Percentiles rank a stretch among this genome's conserved stretches.
phyloP scores from a whole-genome alignment of 2,888 invertebrate genomes.

The Metacarcinus magister region DNA sequence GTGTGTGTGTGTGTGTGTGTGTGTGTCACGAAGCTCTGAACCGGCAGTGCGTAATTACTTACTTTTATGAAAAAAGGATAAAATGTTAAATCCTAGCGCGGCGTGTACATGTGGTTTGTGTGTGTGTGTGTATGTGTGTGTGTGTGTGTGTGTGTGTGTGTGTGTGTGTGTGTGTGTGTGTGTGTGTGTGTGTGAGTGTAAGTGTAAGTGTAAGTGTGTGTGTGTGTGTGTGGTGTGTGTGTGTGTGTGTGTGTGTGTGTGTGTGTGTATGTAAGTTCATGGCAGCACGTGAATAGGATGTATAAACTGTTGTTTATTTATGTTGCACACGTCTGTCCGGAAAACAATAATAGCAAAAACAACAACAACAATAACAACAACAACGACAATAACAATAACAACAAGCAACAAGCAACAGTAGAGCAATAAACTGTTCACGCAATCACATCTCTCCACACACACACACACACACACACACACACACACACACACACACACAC shows the following conservation, averaged over 20 bases:
- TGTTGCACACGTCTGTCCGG: background rate
- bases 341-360: background rate
- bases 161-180: constrained; percentile 56
- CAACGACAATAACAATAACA: background rate
- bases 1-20: constrained; percentile 26
- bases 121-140: constrained; percentile 45
- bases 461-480: constrained; percentile 19
- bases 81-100: background rate
- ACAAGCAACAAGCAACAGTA: background rate
- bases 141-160: constrained; percentile 47
- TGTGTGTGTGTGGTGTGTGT: constrained; percentile 53
- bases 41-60: too few species aligned
- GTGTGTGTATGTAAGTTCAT: background rate
- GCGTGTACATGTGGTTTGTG: too few species aligned
- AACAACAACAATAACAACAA: constrained; percentile 26
- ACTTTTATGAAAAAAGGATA: too few species aligned
- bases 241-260: constrained; percentile 29
- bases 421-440: background rate
- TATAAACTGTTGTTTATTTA: constrained; percentile 27
- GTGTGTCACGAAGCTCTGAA: background rate
- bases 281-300: background rate
- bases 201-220: constrained; percentile 1
- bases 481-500: constrained; percentile 57
- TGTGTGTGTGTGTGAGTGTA: constrained; percentile 37
- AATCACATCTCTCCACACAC: background rate